Percentiles rank a stretch among this genome's conserved stretches.
Evolutionary conservation across 1,140 invertebrate species (phyloP).

Genomic region (Saccostrea cuccullata): DNA sequence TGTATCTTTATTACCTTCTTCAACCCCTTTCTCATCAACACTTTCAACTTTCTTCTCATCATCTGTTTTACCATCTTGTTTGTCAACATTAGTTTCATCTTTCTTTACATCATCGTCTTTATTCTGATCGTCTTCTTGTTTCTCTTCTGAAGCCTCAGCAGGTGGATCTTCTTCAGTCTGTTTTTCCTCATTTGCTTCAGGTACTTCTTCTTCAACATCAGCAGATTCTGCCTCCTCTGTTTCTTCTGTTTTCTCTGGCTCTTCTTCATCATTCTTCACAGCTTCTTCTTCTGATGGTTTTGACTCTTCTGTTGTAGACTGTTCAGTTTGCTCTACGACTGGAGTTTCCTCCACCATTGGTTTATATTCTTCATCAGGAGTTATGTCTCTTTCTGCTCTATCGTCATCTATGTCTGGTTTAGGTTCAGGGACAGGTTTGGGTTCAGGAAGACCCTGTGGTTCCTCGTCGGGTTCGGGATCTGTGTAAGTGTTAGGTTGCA

Average conservation of each 20-base stretch:
- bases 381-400: slow-evolving; percentile 56
- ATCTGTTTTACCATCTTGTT: background rate
- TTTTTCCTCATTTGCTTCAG: background rate
- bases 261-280: slow-evolving; percentile 24
- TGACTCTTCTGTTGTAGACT: background rate
- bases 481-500: slow-evolving; percentile 12
- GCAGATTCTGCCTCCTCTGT: background rate
- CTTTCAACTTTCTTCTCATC: slow-evolving; percentile 8
- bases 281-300: background rate
- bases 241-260: background rate
- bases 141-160: too few relatives aligned
- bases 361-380: slow-evolving; percentile 53
- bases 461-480: slow-evolving; percentile 39
- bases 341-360: slow-evolving; percentile 37
- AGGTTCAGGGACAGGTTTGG: slow-evolving; percentile 36
- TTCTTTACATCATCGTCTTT: slow-evolving; percentile 23
- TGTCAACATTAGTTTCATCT: slow-evolving; percentile 18
- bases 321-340: background rate
- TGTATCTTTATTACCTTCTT: slow-evolving; percentile 28
- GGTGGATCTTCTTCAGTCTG: background rate
- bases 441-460: slow-evolving; percentile 34
- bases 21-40: background rate
- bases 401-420: slow-evolving; percentile 53
- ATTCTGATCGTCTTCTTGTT: slow-evolving; percentile 2
- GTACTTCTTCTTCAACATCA: slow-evolving; percentile 22